Evolutionary conservation across 2,113 vertebrate species (phyloP), one percentile per base, ranked within the genome.

Genomic region (Phalacrocorax carbo): DNA sequence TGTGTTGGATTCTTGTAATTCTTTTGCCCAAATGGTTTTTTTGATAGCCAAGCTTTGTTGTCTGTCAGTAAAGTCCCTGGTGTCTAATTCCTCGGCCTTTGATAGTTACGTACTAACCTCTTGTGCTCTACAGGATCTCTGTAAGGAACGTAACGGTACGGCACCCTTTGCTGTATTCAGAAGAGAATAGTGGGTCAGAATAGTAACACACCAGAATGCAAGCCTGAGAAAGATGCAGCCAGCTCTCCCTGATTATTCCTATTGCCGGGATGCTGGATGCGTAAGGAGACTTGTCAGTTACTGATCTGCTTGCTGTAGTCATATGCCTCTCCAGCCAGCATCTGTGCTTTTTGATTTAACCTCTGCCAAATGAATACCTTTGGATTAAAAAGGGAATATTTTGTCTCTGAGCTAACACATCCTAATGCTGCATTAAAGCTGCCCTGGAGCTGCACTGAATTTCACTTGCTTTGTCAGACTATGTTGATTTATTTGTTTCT

Each of bases 391-490:
- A 96, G 96, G 82, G 95, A 96, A 70, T 96, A 97, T 95, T 97
- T 98, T 95, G 86, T 98, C 90, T 98, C 90, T 90, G 94, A 97
- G 95, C 94, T 95, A 98, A 97, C 69, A 93, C 90, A 95, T 95
- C 97, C 86, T 97, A 96, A 97, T 98, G 98, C 98, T 98, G 98
- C 98, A 98, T 98, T 96, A 91, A 96, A 97, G 95, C 96, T 94
- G 97, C 97, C 97, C 97, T 97, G 94, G 93, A 96, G 97, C 98
- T 98, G 97, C 98, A 97, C 97, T 97, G 97, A 98, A 97, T 96
- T 97, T 97, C 78, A 46, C 95, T 95, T 82, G 90, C 97, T 97
- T 96, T 97, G 94, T 97, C 93, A 96, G 91, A 97, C 84, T 96
- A 52, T 96, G 84, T 97, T 92, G 62, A 73, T 93, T 85, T 90